Evolutionary conservation across 64 coral and sea anemone species (phyloP).

Genomic region (Stichodactyla helianthus): DNA sequence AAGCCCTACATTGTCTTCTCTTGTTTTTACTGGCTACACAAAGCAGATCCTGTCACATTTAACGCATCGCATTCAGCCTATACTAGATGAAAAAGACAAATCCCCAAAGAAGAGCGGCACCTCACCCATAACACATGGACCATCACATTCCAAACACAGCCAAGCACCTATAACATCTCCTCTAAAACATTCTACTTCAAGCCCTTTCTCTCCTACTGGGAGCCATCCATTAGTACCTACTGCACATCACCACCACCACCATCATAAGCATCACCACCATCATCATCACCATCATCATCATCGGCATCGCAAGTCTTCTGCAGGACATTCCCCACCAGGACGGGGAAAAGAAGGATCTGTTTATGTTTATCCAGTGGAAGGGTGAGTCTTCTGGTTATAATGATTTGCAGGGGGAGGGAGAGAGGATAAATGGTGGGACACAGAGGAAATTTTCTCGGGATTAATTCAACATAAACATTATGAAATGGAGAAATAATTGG

Average conservation of each 20-base stretch:
- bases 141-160: constrained; percentile 10
- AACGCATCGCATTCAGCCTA: constrained; percentile 67
- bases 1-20: constrained; percentile 46
- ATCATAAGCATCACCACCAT: constrained; percentile 38
- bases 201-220: constrained; percentile 44
- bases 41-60: constrained; percentile 59
- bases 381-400: background rate
- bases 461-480: too few species aligned
- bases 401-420: background rate
- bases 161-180: constrained; percentile 24
- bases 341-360: background rate
- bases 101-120: constrained; percentile 39
- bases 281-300: constrained; percentile 19
- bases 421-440: background rate
- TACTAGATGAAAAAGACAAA: constrained; percentile 59
- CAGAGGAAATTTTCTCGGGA: too few species aligned
- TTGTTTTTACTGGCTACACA: constrained; percentile 92
- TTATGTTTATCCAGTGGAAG: background rate
- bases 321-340: constrained; percentile 30
- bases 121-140: constrained; percentile 31
- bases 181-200: constrained; percentile 47
- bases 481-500: too few species aligned
- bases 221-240: background rate
- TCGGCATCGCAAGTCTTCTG: constrained; percentile 1
- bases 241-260: constrained; percentile 34